A percentile compares a stretch with the other conserved stretches of the same genome.
These are phyloP conservation scores for Drosophila eugracilis DNA, from an alignment of 1,140 invertebrate species.

Conservation along the genomic window DNA sequence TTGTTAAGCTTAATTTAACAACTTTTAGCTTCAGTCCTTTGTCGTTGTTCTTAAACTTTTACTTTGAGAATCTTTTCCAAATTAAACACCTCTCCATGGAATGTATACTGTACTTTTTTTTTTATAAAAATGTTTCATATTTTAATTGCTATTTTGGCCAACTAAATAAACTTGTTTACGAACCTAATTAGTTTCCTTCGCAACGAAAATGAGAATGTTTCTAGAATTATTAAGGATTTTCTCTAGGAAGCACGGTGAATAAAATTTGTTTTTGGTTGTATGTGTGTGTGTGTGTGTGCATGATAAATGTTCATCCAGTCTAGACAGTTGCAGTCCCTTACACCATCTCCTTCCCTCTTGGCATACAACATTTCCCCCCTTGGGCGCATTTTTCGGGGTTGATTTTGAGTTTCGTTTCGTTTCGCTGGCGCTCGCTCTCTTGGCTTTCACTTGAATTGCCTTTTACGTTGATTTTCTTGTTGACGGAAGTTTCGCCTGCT, in stretches of 20 bases:
- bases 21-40: too few species aligned
- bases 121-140: neutral
- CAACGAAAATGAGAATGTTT: neutral
- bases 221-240: conserved; percentile 1
- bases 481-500: conserved; percentile 63
- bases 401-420: conserved; percentile 61
- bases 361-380: conserved; percentile 37
- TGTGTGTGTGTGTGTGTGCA: conserved; percentile 18
- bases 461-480: conserved; percentile 61
- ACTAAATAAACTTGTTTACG: neutral
- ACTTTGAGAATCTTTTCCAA: too few species aligned
- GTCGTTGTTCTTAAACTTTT: too few species aligned
- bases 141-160: neutral
- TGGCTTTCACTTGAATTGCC: conserved; percentile 58
- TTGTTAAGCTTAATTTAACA: neutral
- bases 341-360: conserved; percentile 14
- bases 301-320: conserved; percentile 71
- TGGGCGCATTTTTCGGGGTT: conserved; percentile 68
- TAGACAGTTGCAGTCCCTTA: conserved; percentile 79
- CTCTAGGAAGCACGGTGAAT: conserved; percentile 17
- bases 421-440: conserved; percentile 38
- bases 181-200: neutral
- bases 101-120: neutral
- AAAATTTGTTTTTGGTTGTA: too few species aligned
- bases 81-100: too few species aligned